Base-by-base conservation (phyloP, 2,113 vertebrate species). In the Stomatorhinus ivindoensis region DNA sequence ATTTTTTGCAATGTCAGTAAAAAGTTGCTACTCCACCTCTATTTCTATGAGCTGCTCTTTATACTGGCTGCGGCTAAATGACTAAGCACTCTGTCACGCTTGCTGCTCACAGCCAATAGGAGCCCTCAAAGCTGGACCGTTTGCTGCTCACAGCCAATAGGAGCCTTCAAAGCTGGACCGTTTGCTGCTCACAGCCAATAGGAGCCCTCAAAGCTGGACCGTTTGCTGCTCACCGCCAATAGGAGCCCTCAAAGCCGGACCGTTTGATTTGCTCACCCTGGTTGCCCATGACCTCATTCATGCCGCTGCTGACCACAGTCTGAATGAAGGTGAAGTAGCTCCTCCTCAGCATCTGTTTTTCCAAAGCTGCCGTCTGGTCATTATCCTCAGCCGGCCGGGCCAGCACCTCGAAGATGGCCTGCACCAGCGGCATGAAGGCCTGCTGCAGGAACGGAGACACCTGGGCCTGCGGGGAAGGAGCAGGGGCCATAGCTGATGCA, bases 251-350 rank as follows among this genome's bases (percentile, higher is more conserved):
- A 1, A 84, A 84, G 39, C 21, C 1, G 44, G 19, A 47, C 82
- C 3, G 10, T 44, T 5, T 47, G 44, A 61, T 65, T 1, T 39
- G 24, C 96, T 95, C 93, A 98, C 98, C 98, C 94, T 99, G 98
- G 91, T 97, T 98, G 91, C 97, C 98, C 95, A 99, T 96, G 88
- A 99, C 97, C 94, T 99, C 97, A 35, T 97, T 98, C 97, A 98
- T 98, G 17, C 98, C 98, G 76, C 98, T 98, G 89, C 98, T 96
- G 4, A 97, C 95, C 89, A 99, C 93, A 0, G 97, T 98, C 91
- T 98, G 98, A 50, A 99, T 95, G 93, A 99, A 99, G 92, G 96
- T 95, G 93, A 99, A 99, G 95, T 99, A 99, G 94, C 98, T 99
- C 89, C 98, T 95, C 69, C 98, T 91, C 92, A 99, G 91, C 98